Evolutionary conservation across 2,888 invertebrate genomes (phyloP).

Genomic region (Orthonevra nobilis): DNA sequence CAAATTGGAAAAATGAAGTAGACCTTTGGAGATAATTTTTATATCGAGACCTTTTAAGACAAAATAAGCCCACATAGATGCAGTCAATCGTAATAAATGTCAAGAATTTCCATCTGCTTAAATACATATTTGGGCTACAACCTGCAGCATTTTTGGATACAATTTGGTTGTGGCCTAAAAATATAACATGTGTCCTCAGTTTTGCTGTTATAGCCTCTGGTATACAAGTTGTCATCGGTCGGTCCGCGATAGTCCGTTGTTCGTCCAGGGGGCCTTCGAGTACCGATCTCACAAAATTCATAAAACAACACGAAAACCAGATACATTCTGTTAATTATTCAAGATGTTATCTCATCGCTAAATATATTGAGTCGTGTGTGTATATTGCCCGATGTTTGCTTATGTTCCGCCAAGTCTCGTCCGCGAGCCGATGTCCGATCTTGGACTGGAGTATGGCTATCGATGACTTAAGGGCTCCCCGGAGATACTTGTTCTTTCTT

Average conservation of each 20-base stretch:
- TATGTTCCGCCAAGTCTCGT: slow-evolving; percentile 33
- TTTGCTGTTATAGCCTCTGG: slow-evolving; percentile 10
- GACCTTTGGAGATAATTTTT: too few species aligned
- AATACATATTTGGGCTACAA: slow-evolving; percentile 9
- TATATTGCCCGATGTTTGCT: slow-evolving; percentile 13
- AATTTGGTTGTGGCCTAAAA: background rate
- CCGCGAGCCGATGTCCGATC: slow-evolving; percentile 8
- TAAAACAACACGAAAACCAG: slow-evolving; percentile 33
- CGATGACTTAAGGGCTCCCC: slow-evolving; percentile 54
- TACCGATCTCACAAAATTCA: slow-evolving; percentile 17
- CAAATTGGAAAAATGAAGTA: too few species aligned
- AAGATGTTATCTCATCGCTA: slow-evolving; percentile 55
- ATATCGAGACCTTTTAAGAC: too few species aligned
- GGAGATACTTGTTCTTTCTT: slow-evolving; percentile 27
- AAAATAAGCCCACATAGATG: too few species aligned
- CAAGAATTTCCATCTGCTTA: too few species aligned
- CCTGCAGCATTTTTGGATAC: slow-evolving; percentile 10
- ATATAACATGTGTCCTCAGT: slow-evolving; percentile 19
- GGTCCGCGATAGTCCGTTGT: slow-evolving; percentile 7
- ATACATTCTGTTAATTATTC: slow-evolving; percentile 56
- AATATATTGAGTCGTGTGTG: slow-evolving; percentile 20
- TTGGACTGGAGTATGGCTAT: too few species aligned
- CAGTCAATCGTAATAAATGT: too few species aligned
- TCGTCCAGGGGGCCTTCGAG: slow-evolving; percentile 1
- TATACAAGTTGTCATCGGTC: slow-evolving; percentile 27